Conservation (phyloP, 1,140 invertebrate genomes). For the Eufriesea mexicana region DNA sequence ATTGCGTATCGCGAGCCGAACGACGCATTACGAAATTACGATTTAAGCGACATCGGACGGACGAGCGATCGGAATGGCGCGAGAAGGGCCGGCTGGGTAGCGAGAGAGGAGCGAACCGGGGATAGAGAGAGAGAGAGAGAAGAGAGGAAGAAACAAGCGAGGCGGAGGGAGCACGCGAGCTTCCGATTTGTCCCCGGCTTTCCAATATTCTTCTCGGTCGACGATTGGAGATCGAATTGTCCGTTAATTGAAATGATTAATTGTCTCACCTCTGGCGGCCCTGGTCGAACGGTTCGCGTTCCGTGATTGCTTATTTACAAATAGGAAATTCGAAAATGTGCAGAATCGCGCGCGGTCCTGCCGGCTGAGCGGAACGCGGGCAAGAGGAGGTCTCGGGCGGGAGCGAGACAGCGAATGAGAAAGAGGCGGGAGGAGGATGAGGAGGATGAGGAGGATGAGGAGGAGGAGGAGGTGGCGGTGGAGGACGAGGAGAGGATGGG, state of each 20-base stretch:
- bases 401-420: neutral
- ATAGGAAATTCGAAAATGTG: conserved; percentile 83
- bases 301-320: conserved; percentile 83
- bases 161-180: conserved; percentile 49
- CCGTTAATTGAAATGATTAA: conserved; percentile 83
- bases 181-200: conserved; percentile 76
- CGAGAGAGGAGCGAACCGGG: neutral
- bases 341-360: conserved; percentile 63
- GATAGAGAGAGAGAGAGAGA: neutral
- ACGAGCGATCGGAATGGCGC: conserved; percentile 6
- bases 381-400: conserved; percentile 34
- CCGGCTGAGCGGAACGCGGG: conserved; percentile 19
- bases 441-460: neutral
- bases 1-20: conserved; percentile 12
- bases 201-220: conserved; percentile 81
- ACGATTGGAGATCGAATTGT: conserved; percentile 81
- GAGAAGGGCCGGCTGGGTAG: neutral
- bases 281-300: conserved; percentile 55
- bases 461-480: neutral
- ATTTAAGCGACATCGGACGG: conserved; percentile 47
- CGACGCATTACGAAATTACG: conserved; percentile 64
- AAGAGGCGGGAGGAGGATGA: neutral
- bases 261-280: conserved; percentile 80
- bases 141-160: conserved; percentile 39
- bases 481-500: neutral